phyloP scores from a whole-genome alignment of 1,140 invertebrate genomes.

The Papilio dardanus region DNA sequence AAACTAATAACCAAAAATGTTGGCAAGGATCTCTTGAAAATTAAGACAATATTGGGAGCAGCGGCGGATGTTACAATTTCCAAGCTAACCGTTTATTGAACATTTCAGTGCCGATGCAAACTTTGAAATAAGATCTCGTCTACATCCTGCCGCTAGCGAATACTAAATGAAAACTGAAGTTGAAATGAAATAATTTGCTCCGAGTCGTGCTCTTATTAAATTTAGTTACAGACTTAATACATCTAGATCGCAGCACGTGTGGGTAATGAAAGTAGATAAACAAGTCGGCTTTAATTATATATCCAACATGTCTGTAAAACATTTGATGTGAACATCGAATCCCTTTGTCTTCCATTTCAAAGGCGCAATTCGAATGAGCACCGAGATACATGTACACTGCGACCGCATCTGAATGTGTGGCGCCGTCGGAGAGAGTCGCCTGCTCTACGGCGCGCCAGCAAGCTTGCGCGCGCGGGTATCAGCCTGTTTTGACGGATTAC shows the following conservation, averaged over 20 bases:
- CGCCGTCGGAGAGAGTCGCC: background rate
- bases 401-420: conserved; percentile 36
- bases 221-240: conserved; percentile 7
- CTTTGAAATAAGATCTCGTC: conserved; percentile 37
- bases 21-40: conserved; percentile 28
- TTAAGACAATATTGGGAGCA: conserved; percentile 33
- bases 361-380: conserved; percentile 65
- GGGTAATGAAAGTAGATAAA: background rate
- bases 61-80: conserved; percentile 21
- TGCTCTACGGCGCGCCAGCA: background rate
- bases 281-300: conserved; percentile 4
- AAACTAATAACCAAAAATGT: conserved; percentile 26
- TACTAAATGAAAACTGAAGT: conserved; percentile 34
- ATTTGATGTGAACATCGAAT: conserved; percentile 64
- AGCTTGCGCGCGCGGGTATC: conserved; percentile 39
- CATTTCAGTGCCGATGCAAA: conserved; percentile 32
- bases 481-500: conserved; percentile 75
- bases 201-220: background rate
- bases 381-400: conserved; percentile 52
- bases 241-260: conserved; percentile 9
- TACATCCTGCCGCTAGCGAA: conserved; percentile 19
- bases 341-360: conserved; percentile 60
- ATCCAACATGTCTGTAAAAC: conserved; percentile 38
- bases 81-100: conserved; percentile 35
- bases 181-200: conserved; percentile 20